phyloP scores from a whole-genome alignment of 1,140 invertebrate genomes.

The Ceratina calcarata region DNA sequence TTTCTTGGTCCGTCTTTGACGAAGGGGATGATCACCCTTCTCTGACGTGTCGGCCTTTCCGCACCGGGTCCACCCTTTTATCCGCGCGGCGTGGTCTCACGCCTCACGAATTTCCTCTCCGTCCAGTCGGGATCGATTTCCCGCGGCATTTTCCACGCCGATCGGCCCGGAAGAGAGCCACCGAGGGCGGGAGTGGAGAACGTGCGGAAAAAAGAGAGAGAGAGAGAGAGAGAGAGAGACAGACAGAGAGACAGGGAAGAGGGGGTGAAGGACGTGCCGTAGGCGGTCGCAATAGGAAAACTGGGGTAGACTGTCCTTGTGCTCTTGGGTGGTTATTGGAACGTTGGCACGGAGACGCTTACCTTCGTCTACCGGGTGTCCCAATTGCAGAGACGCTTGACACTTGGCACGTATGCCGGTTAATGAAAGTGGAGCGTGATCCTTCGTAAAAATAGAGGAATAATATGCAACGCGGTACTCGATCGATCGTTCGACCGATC shows the following conservation, averaged over 20 bases:
- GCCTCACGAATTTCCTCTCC: slow-evolving; percentile 69
- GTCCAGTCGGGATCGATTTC: slow-evolving; percentile 66
- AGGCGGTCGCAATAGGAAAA: slow-evolving; percentile 78
- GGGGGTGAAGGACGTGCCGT: slow-evolving; percentile 64
- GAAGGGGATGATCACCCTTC: slow-evolving; percentile 57
- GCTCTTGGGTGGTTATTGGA: slow-evolving; percentile 77
- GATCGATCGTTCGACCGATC: background rate
- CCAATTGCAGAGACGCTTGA: slow-evolving; percentile 37
- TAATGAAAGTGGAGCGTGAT: slow-evolving; percentile 45
- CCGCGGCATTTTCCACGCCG: slow-evolving; percentile 74
- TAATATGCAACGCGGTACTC: background rate
- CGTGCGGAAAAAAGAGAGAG: slow-evolving; percentile 13
- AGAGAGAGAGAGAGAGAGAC: slow-evolving; percentile 15
- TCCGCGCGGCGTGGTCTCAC: slow-evolving; percentile 57
- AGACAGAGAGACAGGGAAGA: slow-evolving; percentile 34
- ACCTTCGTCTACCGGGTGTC: slow-evolving; percentile 75
- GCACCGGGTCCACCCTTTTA: slow-evolving; percentile 61
- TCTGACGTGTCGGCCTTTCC: slow-evolving; percentile 50
- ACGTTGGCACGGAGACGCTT: slow-evolving; percentile 78
- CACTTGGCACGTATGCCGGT: slow-evolving; percentile 44
- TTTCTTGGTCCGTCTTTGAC: slow-evolving; percentile 64
- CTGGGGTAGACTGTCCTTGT: slow-evolving; percentile 79
- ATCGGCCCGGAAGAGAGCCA: slow-evolving; percentile 73
- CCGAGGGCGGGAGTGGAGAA: slow-evolving; percentile 32
- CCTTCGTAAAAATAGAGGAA: slow-evolving; percentile 44